phyloP scores from a whole-genome alignment of 1,140 invertebrate genomes.

The Neodiprion virginianus region DNA sequence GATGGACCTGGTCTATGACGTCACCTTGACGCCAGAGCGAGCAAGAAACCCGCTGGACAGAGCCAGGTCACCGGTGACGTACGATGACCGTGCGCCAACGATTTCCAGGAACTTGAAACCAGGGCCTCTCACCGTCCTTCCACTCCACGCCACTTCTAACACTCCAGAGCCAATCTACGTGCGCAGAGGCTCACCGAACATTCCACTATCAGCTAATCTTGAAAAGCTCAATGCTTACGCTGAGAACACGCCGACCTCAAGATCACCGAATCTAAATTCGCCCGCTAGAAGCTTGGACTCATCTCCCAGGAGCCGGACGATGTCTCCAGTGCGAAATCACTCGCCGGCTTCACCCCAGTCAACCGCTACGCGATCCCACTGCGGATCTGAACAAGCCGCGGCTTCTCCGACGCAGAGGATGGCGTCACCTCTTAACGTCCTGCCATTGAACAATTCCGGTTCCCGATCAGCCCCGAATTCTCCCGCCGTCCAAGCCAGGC shows the following conservation, averaged over 20 bases:
- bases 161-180: constrained; percentile 24
- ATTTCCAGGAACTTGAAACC: constrained; percentile 1
- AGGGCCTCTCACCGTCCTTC: not conserved
- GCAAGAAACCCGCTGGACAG: not conserved
- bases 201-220: constrained; percentile 35
- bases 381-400: not conserved
- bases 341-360: not conserved
- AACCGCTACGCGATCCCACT: not conserved
- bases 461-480: not conserved
- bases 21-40: constrained; percentile 30
- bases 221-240: not conserved
- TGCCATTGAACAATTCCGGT: not conserved
- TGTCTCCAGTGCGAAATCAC: not conserved
- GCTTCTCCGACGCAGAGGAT: not conserved
- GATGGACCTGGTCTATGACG: constrained; percentile 47
- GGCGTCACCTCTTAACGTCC: not conserved
- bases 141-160: constrained; percentile 9
- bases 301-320: not conserved
- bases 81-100: not conserved
- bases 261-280: not conserved
- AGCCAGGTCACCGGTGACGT: not conserved
- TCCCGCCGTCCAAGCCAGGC: not conserved
- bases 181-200: constrained; percentile 31
- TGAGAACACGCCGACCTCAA: too few species aligned
- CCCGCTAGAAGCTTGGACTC: not conserved